phyloP scores from a whole-genome alignment of 2,113 vertebrate species.

The Odocoileus virginianus region DNA sequence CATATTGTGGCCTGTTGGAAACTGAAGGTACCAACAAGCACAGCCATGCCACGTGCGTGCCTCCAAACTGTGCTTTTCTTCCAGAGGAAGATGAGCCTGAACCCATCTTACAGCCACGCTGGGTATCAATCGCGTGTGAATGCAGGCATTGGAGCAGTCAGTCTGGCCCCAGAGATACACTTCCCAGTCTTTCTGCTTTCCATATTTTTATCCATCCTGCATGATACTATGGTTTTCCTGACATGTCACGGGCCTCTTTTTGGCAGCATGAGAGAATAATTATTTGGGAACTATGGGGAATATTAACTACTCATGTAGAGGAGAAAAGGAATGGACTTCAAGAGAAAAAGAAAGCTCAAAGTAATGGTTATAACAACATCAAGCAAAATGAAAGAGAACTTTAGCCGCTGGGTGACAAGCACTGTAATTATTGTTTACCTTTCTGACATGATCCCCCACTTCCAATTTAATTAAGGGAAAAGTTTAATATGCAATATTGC shows the following conservation, averaged over 20 bases:
- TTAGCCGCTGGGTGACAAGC: neutral
- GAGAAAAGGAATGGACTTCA: neutral
- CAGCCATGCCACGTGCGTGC: neutral
- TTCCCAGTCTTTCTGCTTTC: neutral
- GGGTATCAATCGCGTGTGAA: accelerated
- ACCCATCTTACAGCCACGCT: neutral
- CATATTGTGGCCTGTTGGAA: neutral
- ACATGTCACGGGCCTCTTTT: neutral
- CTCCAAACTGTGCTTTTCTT: conserved; percentile 33
- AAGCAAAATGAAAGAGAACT: neutral
- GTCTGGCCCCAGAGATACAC: neutral
- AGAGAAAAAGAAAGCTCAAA: neutral
- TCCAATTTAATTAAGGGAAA: neutral
- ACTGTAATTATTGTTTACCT: neutral
- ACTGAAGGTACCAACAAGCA: neutral
- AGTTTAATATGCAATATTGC: neutral
- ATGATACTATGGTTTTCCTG: neutral
- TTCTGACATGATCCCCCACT: neutral
- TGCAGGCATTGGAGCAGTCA: accelerated
- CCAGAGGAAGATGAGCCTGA: neutral
- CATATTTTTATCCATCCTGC: neutral
- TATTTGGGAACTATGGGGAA: neutral
- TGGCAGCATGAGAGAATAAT: neutral
- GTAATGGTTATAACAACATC: too few relatives aligned
- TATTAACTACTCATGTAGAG: neutral